Evolutionary conservation across 2,113 vertebrate species (phyloP), one percentile per base, ranked within the genome.

Genomic region (Poecile atricapillus): DNA sequence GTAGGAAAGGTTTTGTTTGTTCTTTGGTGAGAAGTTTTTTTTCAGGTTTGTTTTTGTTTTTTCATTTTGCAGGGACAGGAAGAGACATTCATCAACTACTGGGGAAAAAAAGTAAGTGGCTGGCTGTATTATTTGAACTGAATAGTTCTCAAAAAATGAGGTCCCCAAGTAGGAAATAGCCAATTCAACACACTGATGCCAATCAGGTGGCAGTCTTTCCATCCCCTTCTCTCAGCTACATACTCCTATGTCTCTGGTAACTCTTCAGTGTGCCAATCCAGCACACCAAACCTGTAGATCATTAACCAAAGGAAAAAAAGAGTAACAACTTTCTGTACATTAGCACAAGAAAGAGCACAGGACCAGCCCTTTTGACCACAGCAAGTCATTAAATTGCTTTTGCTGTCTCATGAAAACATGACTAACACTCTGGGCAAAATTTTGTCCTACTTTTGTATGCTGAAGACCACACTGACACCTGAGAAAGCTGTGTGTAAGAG

Each of bases 231-330:
- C 96, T 86, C 87, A 85, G 58, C 82, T 88, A 64, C 67, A 58
- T 8, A 69, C 3, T 94, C 53, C 70, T 89, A 18, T 46, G 39
- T 53, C 50, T 65, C 37, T 47, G 31, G 71, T 63, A 49, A 87
- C 87, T 89, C 74, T 88, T 92, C 82, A 49, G 23, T 69, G 58
- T 65, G 59, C 46, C 71, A 86, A 52, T 88, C 21, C 75, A 86
- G 75, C 71, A 90, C 67, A 93, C 39, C 74, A 90, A 95, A 94
- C 82, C 88, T 83, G 88, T 16, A 80, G 75, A 80, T 52, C 90
- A 92, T 92, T 90, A 86, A 86, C 63, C 49, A 58, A 92, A 71
- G 44, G 10, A 71, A 91, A 39, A 83, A 83, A 87, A 64, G 9
- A 87, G 1, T 15, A 89, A 89, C 74, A 75, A 75, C 58, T 85